Percentiles rank a stretch among this genome's conserved stretches.
These are phyloP conservation scores for Gallinago solitaria DNA, from an alignment of 2,797 vertebrate genomes.

Conservation along the genomic window DNA sequence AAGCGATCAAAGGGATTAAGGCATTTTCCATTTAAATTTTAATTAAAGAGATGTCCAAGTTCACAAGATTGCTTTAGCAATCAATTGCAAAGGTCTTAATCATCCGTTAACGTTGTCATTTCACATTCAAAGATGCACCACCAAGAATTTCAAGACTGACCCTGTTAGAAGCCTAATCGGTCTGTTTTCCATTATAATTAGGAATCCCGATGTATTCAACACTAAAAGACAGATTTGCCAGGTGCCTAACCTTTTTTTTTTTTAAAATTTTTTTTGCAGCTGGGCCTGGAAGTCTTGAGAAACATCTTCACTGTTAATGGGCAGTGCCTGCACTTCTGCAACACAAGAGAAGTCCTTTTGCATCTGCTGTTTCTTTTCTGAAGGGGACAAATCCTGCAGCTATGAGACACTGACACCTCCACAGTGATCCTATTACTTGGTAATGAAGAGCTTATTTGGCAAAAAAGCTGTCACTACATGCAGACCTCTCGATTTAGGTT, in stretches of 20 bases:
- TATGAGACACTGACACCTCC: not conserved
- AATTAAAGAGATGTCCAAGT: not conserved
- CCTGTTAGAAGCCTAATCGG: not conserved
- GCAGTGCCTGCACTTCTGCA: not conserved
- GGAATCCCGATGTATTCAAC: not conserved
- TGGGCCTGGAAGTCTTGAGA: not conserved
- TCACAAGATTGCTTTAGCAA: not conserved
- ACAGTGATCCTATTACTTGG: not conserved
- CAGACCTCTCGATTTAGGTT: not conserved
- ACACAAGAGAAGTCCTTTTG: not conserved
- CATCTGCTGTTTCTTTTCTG: not conserved
- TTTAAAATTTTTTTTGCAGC: not conserved
- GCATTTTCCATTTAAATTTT: not conserved
- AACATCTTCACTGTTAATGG: not conserved
- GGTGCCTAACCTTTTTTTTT: too few relatives aligned
- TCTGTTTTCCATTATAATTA: not conserved
- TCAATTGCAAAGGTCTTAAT: not conserved
- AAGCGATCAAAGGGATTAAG: not conserved
- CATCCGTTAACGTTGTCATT: not conserved
- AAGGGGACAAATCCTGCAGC: not conserved
- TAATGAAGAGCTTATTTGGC: rapidly evolving
- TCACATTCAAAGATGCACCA: not conserved
- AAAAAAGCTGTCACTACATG: not conserved
- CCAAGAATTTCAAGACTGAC: not conserved
- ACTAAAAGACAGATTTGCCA: not conserved